phyloP scores from a whole-genome alignment of 2,797 vertebrate species.

The Myoxocephalus aenaeus region DNA sequence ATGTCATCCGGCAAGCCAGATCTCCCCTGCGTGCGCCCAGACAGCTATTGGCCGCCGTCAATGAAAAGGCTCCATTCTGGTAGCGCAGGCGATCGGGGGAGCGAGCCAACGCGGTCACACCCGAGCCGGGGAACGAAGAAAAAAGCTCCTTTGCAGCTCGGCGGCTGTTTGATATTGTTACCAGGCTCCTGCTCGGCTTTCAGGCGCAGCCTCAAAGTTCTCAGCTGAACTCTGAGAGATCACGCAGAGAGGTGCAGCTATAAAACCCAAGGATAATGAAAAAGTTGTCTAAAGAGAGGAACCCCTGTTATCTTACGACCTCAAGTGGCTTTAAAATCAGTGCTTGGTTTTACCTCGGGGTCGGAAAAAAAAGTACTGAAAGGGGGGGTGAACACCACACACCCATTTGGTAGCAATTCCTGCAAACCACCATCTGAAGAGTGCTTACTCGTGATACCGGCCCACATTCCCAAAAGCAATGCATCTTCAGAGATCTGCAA shows the following conservation, averaged over 20 bases:
- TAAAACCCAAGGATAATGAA: slow-evolving; percentile 67
- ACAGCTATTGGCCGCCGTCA: slow-evolving; percentile 56
- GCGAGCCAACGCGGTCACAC: slow-evolving; percentile 61
- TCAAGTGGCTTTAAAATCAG: slow-evolving; percentile 62
- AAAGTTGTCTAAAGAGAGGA: slow-evolving; percentile 50
- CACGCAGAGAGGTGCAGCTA: slow-evolving; percentile 72
- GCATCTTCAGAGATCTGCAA: slow-evolving; percentile 64
- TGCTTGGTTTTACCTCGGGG: slow-evolving; percentile 59
- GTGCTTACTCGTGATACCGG: slow-evolving; percentile 74
- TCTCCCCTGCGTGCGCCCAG: slow-evolving; percentile 48
- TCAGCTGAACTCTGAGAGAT: slow-evolving; percentile 51
- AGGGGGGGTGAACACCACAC: slow-evolving; percentile 29
- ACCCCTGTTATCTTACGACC: slow-evolving; percentile 73
- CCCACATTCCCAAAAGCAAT: slow-evolving; percentile 73
- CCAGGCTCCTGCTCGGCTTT: slow-evolving; percentile 79
- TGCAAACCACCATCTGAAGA: slow-evolving; percentile 73
- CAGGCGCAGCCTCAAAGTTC: slow-evolving; percentile 47
- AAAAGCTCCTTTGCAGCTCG: slow-evolving; percentile 60
- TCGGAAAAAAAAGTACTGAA: slow-evolving; percentile 50
- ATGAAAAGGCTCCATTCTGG: slow-evolving; percentile 62
- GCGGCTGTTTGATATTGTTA: slow-evolving; percentile 80
- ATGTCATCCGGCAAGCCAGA: slow-evolving; percentile 67
- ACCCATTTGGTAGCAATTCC: slow-evolving; percentile 81
- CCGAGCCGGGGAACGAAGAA: slow-evolving; percentile 56
- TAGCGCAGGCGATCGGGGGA: slow-evolving; percentile 54